Base-by-base conservation (phyloP, 2,113 vertebrate species). In the Baryphthengus martii region DNA sequence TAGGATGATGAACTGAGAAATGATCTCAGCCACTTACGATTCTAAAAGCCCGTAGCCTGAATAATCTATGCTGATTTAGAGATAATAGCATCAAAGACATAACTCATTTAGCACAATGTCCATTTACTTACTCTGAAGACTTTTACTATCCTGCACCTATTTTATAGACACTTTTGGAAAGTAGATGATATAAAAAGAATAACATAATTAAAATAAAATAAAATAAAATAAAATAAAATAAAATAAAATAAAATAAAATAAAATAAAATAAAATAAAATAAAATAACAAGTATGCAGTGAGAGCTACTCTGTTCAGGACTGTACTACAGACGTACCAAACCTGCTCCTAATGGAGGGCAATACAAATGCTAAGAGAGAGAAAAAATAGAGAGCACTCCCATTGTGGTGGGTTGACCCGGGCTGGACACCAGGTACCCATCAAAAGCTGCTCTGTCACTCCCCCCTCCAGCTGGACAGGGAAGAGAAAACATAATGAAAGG, bases 1-100 rank as follows among this genome's bases (percentile, higher is more conserved):
- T 98, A 94, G 96, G 93, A 97, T 98, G 98, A 98, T 98, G 97
- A 97, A 96, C 92, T 97, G 96, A 98, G 96, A 97, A 98, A 98
- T 96, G 95, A 97, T 98, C 94, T 97, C 95, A 96, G 94, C 87
- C 95, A 94, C 97, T 98, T 97, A 96, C 5, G 82, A 97, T 95
- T 95, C 97, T 98, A 91, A 98, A 98, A 98, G 97, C 96, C 96
- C 95, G 95, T 89, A 84, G 92, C 95, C 89, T 93, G 94, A 97
- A 97, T 97, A 98, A 98, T 97, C 98, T 95, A 88, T 95, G 95
- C 94, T 93, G 95, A 98, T 97, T 98, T 97, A 97, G 96, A 97
- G 85, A 97, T 97, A 97, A 98, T 97, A 94, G 89, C 78, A 89
- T 97, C 90, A 95, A 90, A 97, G 97, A 96, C 97, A 98, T 97